Evolutionary conservation across 2,113 vertebrate species (phyloP).

Genomic region (Brachypteracias leptosomus): DNA sequence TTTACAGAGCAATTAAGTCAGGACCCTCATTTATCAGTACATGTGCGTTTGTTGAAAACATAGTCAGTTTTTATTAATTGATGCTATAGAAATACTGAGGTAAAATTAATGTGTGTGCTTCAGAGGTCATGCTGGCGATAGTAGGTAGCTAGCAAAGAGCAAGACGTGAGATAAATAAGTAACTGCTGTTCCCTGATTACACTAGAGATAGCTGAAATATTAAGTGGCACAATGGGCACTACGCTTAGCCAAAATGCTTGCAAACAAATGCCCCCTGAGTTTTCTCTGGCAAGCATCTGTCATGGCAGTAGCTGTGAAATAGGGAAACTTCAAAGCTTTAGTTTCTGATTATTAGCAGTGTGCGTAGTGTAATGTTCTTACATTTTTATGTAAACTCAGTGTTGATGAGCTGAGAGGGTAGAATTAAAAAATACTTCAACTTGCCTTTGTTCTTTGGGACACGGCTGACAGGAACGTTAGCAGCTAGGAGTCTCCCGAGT

Average conservation of each 20-base stretch:
- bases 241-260: constrained; percentile 72
- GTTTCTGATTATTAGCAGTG: constrained; percentile 77
- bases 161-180: constrained; percentile 83
- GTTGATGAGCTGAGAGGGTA: constrained; percentile 76
- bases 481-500: constrained; percentile 22
- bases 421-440: constrained; percentile 78
- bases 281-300: constrained; percentile 83
- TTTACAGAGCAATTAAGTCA: constrained; percentile 99
- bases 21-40: constrained; percentile 96
- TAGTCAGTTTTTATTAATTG: constrained; percentile 99
- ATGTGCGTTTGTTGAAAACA: constrained; percentile 89
- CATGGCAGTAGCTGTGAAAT: constrained; percentile 77
- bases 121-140: constrained; percentile 84
- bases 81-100: constrained; percentile 87
- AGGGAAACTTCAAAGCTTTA: constrained; percentile 75
- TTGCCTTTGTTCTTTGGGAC: constrained; percentile 75
- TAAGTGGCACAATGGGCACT: constrained; percentile 74
- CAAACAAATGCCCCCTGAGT: constrained; percentile 71
- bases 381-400: constrained; percentile 78
- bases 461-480: constrained; percentile 65
- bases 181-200: constrained; percentile 74
- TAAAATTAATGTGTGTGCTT: constrained; percentile 92
- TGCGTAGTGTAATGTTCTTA: constrained; percentile 75
- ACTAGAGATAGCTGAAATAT: constrained; percentile 79
- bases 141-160: constrained; percentile 75